These are phyloP conservation scores for Calameuta idolon DNA, from an alignment of 2,888 invertebrate species.

Conservation along the genomic window DNA sequence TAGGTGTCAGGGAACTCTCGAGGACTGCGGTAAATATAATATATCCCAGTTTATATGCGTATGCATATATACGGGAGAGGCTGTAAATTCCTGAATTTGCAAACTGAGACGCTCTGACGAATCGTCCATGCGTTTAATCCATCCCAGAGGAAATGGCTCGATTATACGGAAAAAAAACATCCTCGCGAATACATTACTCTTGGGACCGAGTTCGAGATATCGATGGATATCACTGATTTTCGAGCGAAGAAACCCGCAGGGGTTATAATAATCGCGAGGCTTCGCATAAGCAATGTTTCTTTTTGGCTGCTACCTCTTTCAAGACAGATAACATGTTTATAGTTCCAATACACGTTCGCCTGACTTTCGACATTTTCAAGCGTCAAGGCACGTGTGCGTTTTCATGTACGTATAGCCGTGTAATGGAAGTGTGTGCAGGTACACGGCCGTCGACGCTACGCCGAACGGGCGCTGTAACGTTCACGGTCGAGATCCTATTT, in stretches of 20 bases:
- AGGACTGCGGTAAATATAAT: background rate
- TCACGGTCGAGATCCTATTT: conserved; percentile 12
- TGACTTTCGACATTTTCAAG: background rate
- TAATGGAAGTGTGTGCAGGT: background rate
- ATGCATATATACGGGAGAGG: background rate
- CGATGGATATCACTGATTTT: background rate
- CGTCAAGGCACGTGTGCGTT: background rate
- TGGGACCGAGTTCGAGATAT: background rate
- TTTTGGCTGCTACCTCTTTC: background rate
- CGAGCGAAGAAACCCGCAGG: background rate
- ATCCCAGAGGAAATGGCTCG: background rate
- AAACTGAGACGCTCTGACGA: background rate
- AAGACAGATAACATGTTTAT: background rate
- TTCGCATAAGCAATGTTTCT: background rate
- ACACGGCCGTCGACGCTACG: background rate
- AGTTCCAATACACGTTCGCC: background rate
- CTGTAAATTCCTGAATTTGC: background rate
- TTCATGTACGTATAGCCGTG: background rate
- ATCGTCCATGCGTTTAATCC: background rate
- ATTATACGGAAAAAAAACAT: background rate
- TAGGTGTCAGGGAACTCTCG: background rate
- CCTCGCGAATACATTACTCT: background rate
- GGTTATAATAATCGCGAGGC: background rate
- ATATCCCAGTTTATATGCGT: background rate
- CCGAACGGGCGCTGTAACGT: background rate